Conservation (phyloP, 2,113 vertebrate genomes). For the Paradisaea rubra region DNA sequence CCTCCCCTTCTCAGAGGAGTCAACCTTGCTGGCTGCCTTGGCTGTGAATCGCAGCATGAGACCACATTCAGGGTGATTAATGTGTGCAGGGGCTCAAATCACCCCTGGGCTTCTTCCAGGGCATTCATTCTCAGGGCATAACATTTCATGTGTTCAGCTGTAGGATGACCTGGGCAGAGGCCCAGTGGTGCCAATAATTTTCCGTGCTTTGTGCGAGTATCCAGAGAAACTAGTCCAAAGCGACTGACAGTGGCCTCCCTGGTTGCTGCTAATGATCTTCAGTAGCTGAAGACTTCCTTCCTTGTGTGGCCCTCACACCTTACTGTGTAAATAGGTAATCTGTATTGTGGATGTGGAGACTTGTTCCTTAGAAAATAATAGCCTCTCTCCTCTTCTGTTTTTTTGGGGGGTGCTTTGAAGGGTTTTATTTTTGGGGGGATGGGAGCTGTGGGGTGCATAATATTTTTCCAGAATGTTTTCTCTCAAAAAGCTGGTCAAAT, state of each 20-base stretch:
- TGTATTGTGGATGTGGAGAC: conserved; percentile 28
- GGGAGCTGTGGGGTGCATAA: fast-evolving
- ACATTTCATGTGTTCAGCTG: conserved; percentile 82
- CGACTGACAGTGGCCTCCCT: conserved; percentile 62
- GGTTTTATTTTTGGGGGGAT: background rate
- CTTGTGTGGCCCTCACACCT: conserved; percentile 45
- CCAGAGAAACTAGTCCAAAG: conserved; percentile 60
- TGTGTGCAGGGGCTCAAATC: conserved; percentile 72
- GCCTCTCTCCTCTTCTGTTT: background rate
- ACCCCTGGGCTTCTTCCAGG: conserved; percentile 68
- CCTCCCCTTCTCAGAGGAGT: conserved; percentile 71
- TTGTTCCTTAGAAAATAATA: background rate
- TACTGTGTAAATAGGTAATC: conserved; percentile 36
- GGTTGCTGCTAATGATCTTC: conserved; percentile 63
- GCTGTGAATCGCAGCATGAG: conserved; percentile 66
- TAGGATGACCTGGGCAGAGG: conserved; percentile 80
- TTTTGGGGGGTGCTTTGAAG: background rate
- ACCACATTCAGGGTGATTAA: conserved; percentile 79
- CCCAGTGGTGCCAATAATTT: conserved; percentile 77
- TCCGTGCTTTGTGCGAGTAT: conserved; percentile 66
- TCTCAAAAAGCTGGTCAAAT: background rate
- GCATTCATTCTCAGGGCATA: conserved; percentile 75
- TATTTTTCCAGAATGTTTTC: background rate
- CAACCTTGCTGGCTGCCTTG: conserved; percentile 57
- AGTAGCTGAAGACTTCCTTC: conserved; percentile 72